These are phyloP conservation scores for Trochalopteron elliotii DNA, from an alignment of 2,113 vertebrate species.

Conservation along the genomic window DNA sequence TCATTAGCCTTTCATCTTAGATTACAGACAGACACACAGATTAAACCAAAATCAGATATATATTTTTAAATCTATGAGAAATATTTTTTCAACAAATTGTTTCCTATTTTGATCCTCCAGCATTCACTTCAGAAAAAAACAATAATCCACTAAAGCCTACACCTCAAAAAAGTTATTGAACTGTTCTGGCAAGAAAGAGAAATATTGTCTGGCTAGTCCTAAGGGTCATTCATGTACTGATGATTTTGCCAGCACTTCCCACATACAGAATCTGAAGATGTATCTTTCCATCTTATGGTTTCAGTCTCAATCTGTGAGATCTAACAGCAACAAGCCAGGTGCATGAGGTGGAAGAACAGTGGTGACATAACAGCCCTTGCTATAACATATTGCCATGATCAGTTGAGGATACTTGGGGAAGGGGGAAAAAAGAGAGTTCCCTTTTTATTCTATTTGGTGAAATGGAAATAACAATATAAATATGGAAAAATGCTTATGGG, in stretches of 20 bases:
- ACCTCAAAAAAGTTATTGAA: background rate
- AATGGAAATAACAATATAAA: background rate
- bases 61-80: background rate
- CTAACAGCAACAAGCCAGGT: background rate
- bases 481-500: background rate
- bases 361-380: background rate
- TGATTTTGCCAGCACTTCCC: background rate
- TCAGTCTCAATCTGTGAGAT: background rate
- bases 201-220: background rate
- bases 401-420: background rate
- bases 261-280: background rate
- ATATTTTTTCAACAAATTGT: fast-evolving
- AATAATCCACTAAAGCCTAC: background rate
- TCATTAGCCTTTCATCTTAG: background rate
- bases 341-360: background rate
- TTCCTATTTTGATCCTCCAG: background rate
- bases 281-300: background rate
- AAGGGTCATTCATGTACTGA: background rate
- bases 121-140: background rate
- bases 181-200: background rate
- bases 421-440: fast-evolving
- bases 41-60: background rate
- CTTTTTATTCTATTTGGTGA: background rate
- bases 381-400: background rate
- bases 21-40: background rate